Conservation (phyloP, 2,888 invertebrate genomes). For the Saturnia pavonia region DNA sequence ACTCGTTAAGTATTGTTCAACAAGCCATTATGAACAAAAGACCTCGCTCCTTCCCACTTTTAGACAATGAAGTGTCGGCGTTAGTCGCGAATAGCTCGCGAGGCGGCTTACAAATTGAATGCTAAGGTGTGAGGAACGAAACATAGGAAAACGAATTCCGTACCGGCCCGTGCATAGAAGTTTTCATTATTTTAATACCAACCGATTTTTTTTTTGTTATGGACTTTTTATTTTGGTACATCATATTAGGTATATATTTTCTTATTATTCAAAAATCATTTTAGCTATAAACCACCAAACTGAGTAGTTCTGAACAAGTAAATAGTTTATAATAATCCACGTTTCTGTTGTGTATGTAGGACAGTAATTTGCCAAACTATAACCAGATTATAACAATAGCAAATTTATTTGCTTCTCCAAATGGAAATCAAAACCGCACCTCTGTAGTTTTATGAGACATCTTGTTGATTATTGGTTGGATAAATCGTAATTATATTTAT, state of each 20-base stretch:
- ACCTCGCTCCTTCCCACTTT: constrained; percentile 27
- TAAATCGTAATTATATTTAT: background rate
- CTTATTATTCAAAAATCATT: too few relatives aligned
- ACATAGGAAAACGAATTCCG: constrained; percentile 42
- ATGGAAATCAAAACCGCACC: background rate
- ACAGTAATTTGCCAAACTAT: background rate
- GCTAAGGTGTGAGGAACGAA: constrained; percentile 56
- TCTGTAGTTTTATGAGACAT: background rate
- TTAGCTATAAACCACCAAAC: too few relatives aligned
- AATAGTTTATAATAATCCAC: background rate
- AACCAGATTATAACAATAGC: background rate
- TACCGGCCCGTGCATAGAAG: background rate
- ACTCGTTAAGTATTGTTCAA: constrained; percentile 33
- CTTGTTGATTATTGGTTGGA: background rate
- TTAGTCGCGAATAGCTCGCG: constrained; percentile 59
- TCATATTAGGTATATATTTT: too few relatives aligned
- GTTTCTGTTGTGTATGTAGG: background rate
- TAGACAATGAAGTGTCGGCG: constrained; percentile 59
- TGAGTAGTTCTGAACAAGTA: background rate
- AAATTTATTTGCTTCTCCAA: too few relatives aligned
- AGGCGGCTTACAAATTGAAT: constrained; percentile 70
- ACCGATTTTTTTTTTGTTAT: too few relatives aligned
- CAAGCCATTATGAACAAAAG: constrained; percentile 48
- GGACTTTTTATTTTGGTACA: too few relatives aligned
- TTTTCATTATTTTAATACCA: background rate